These are phyloP conservation scores for Typhlomys cinereus DNA, from an alignment of 2,113 vertebrate genomes.

Conservation along the genomic window DNA sequence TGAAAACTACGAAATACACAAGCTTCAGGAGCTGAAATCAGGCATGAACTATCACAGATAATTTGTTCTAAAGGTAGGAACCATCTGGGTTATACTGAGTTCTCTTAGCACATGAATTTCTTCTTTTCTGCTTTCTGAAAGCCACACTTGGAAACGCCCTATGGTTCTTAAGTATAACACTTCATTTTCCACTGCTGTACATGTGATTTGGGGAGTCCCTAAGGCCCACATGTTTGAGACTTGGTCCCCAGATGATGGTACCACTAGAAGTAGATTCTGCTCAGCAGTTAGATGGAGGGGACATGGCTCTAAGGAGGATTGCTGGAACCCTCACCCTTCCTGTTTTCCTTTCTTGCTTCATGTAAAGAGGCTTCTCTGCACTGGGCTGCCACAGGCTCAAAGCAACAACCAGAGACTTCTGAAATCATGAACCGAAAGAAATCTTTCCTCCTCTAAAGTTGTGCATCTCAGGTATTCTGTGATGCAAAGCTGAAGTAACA, in stretches of 20 bases:
- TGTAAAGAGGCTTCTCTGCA: background rate
- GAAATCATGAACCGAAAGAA: background rate
- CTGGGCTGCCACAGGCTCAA: background rate
- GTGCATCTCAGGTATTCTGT: background rate
- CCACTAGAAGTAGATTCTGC: background rate
- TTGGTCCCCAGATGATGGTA: background rate
- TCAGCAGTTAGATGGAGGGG: background rate
- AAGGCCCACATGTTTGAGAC: background rate
- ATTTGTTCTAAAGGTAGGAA: background rate
- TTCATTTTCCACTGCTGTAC: background rate
- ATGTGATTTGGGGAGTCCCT: background rate
- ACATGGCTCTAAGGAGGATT: too few relatives aligned
- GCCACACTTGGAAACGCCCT: background rate
- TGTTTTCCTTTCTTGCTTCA: background rate
- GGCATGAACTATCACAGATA: background rate
- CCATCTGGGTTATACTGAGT: background rate
- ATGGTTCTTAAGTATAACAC: background rate
- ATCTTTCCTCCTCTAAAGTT: background rate
- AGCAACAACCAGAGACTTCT: background rate
- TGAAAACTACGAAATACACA: background rate
- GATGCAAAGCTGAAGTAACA: background rate
- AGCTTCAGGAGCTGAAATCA: background rate
- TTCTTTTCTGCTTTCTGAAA: background rate
- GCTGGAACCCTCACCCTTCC: background rate
- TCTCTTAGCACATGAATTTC: background rate